Evolutionary conservation across 2,888 invertebrate genomes (phyloP).

Genomic region (Mystacides longicornis): DNA sequence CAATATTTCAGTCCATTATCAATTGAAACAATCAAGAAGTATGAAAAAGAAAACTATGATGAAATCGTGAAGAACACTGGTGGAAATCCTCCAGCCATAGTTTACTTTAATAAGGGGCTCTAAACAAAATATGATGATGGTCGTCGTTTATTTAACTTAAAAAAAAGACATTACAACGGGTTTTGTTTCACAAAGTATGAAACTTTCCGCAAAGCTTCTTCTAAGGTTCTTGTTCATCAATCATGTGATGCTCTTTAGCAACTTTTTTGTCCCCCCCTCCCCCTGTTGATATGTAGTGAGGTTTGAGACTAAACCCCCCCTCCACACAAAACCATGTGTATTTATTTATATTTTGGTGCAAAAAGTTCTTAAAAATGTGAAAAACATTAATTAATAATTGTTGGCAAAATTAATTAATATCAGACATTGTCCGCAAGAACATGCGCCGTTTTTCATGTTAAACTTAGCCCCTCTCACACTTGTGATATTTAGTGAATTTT

Average conservation of each 20-base stretch:
- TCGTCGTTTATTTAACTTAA: not conserved
- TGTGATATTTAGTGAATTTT: too few species aligned
- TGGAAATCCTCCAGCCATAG: constrained; percentile 60
- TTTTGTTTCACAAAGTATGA: not conserved
- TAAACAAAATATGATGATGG: constrained; percentile 51
- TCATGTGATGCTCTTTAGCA: too few species aligned
- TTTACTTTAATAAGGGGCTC: constrained; percentile 87
- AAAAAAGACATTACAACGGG: constrained; percentile 3
- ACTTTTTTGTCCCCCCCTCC: not conserved
- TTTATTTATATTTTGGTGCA: not conserved
- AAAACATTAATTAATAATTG: too few species aligned
- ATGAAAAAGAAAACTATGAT: constrained; percentile 67
- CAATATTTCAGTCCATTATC: constrained; percentile 56
- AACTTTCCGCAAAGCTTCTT: not conserved
- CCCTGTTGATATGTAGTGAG: not conserved
- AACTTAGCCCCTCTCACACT: too few species aligned
- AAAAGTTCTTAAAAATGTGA: too few species aligned
- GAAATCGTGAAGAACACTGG: constrained; percentile 58
- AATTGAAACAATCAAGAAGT: constrained; percentile 59
- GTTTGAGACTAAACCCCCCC: not conserved
- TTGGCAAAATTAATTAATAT: too few species aligned
- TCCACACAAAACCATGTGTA: not conserved
- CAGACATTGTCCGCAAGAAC: too few species aligned
- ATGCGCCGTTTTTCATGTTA: too few species aligned
- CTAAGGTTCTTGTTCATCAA: too few species aligned